Base-by-base conservation (phyloP, 1,140 invertebrate species). In the Bombus impatiens region DNA sequence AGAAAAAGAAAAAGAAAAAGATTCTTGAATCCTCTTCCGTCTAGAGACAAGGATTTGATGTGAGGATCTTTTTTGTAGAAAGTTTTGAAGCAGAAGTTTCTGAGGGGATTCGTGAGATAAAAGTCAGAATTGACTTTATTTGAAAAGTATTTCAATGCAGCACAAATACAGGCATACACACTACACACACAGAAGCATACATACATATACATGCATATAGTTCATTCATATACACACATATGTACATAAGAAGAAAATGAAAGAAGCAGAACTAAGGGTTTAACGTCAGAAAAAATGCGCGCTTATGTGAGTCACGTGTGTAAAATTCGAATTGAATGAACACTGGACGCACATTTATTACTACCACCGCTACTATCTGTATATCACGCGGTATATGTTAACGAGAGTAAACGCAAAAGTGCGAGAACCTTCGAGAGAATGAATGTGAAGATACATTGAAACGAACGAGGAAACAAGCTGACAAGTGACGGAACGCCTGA, bases 71-170 rank as follows among this genome's bases (percentile, higher is more conserved):
- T 83, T 78, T 78, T 68, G 44, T 83, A 78, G n/a, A 44, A 77
- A 42, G 28, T 13, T 47, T 47, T 13, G 9, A 40, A 53, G 10
- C 22, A 57, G 72, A 57, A 37, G 32, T 59, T 32, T 57, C 37
- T 25, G 35, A 74, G 25, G 65, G 10, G 47, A 42, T 59, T 42
- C 8, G 44, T 15, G 32, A 35, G 35, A 71, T 10, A 32, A 57
- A 74, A 74, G 40, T 53, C 42, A 82, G 59, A 72, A 18, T 35
- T 37, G 65, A 57, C 67, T 47, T 87, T n/a, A 53, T 57, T 62
- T 65, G 42, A 37, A n/a, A 65, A 84, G 47, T 86, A 89, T 88
- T 78, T 86, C 78, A 47, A 78, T 77, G n/a, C 77, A 78, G 65
- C 77, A 71, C 83, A 78, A 86, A 78, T 88, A 82, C 84, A 81